These are phyloP conservation scores for Mythimna impura DNA, from an alignment of 2,888 invertebrate genomes.

Conservation along the genomic window DNA sequence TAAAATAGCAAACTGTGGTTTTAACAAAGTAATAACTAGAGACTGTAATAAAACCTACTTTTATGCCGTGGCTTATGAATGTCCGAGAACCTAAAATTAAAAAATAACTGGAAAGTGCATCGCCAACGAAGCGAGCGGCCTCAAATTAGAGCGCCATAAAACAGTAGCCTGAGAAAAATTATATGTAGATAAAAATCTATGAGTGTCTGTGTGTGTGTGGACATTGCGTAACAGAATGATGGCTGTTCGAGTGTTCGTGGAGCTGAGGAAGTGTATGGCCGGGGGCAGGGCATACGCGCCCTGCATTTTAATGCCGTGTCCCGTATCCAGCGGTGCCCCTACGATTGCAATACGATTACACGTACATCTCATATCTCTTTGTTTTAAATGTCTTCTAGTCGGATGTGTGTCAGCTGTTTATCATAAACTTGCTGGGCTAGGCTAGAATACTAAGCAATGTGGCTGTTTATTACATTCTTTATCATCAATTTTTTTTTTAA, in stretches of 20 bases:
- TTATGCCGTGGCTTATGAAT: constrained; percentile 34
- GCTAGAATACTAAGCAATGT: constrained; percentile 43
- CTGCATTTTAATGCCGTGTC: constrained; percentile 79
- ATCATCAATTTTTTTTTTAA: not conserved
- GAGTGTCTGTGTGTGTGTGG: constrained; percentile 62
- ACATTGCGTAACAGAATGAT: constrained; percentile 73
- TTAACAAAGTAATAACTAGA: constrained; percentile 11
- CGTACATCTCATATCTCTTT: constrained; percentile 57
- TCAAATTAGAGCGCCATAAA: constrained; percentile 55
- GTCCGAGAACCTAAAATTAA: constrained; percentile 40
- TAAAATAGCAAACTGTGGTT: constrained; percentile 6
- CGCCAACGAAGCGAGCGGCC: constrained; percentile 48
- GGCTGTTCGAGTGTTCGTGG: constrained; percentile 47
- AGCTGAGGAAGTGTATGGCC: constrained; percentile 66
- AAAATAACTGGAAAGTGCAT: constrained; percentile 48
- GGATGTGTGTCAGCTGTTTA: constrained; percentile 54
- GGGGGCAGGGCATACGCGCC: constrained; percentile 72
- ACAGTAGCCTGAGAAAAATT: constrained; percentile 53
- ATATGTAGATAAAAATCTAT: constrained; percentile 52
- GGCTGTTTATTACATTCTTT: constrained; percentile 17
- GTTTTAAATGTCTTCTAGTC: constrained; percentile 48
- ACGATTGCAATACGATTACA: constrained; percentile 64
- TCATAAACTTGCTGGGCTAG: constrained; percentile 47
- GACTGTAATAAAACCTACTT: constrained; percentile 32
- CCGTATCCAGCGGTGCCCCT: constrained; percentile 64